phyloP scores from a whole-genome alignment of 2,888 invertebrate genomes.

The Bhutanitis thaidina region DNA sequence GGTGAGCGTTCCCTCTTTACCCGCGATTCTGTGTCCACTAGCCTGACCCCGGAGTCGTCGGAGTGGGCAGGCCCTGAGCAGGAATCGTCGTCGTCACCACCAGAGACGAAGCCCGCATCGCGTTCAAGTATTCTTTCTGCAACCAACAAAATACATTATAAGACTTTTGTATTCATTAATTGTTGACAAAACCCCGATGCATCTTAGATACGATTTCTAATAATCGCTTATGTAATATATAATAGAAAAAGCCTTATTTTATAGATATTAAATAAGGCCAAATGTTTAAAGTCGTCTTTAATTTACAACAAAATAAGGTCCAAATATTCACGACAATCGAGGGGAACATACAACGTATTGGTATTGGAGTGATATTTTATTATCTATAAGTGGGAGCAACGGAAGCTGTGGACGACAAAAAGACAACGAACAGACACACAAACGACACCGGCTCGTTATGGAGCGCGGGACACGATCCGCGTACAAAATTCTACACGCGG shows the following conservation, averaged over 20 bases:
- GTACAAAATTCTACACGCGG: conserved; percentile 23
- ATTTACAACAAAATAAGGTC: not conserved
- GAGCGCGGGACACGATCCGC: conserved; percentile 32
- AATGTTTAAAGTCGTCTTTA: too few relatives aligned
- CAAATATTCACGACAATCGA: conserved; percentile 15
- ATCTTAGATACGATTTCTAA: too few relatives aligned
- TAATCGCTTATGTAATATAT: too few relatives aligned
- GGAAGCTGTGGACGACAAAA: conserved; percentile 34
- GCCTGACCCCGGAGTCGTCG: conserved; percentile 73
- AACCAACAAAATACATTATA: conserved; percentile 48
- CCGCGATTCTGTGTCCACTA: conserved; percentile 68
- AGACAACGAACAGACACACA: conserved; percentile 30
- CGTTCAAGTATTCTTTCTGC: conserved; percentile 79
- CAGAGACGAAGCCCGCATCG: conserved; percentile 87
- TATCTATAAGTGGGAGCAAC: conserved; percentile 25
- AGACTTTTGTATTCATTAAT: conserved; percentile 3
- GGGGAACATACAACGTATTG: not conserved
- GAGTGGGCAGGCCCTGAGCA: conserved; percentile 75
- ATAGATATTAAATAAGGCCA: too few relatives aligned
- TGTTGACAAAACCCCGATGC: too few relatives aligned
- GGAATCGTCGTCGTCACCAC: conserved; percentile 84
- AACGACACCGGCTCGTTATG: conserved; percentile 39
- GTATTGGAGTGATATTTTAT: conserved; percentile 10
- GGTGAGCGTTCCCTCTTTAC: conserved; percentile 77
- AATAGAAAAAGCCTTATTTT: too few relatives aligned